A percentile compares a stretch with the other conserved stretches of the same genome.
phyloP scores from a whole-genome alignment of 2,888 invertebrate genomes.

The Drosophila hamatofila region DNA sequence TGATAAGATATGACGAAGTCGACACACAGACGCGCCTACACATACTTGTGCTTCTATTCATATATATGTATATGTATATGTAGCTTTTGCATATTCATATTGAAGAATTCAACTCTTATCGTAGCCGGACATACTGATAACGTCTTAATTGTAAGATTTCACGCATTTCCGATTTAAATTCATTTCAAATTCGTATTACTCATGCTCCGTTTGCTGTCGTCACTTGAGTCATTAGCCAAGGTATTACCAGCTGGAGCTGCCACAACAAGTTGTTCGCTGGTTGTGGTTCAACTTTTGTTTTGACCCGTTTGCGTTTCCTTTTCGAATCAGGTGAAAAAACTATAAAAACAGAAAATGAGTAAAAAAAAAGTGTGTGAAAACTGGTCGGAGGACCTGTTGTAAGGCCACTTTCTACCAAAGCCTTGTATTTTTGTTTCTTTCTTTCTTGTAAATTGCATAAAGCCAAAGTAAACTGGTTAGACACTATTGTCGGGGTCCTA shows the following conservation, averaged over 20 bases:
- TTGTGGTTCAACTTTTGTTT: slow-evolving; percentile 47
- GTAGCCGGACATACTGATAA: slow-evolving; percentile 58
- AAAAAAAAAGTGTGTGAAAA: slow-evolving; percentile 62
- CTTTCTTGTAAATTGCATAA: slow-evolving; percentile 57
- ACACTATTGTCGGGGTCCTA: slow-evolving; percentile 40
- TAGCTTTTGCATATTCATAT: slow-evolving; percentile 2
- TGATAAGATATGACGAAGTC: slow-evolving; percentile 66
- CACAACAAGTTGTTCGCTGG: slow-evolving; percentile 52
- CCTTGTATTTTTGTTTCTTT: background rate
- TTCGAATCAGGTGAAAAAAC: slow-evolving; percentile 69
- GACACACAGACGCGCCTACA: slow-evolving; percentile 61
- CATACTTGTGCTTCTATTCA: background rate
- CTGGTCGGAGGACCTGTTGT: slow-evolving; percentile 68
- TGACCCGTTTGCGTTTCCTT: slow-evolving; percentile 72
- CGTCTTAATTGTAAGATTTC: slow-evolving; percentile 46
- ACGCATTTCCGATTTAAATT: slow-evolving; percentile 62
- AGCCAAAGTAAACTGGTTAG: slow-evolving; percentile 53
- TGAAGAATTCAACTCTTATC: slow-evolving; percentile 17
- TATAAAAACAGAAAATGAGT: slow-evolving; percentile 53
- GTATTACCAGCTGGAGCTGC: slow-evolving; percentile 31
- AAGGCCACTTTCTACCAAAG: slow-evolving; percentile 67
- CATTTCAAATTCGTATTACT: slow-evolving; percentile 50
- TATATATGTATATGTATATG: slow-evolving; percentile 6
- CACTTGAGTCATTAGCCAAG: slow-evolving; percentile 58
- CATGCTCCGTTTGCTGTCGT: slow-evolving; percentile 39